These are phyloP conservation scores for Laterallus jamaicensis DNA, from an alignment of 2,113 vertebrate genomes.

Conservation along the genomic window DNA sequence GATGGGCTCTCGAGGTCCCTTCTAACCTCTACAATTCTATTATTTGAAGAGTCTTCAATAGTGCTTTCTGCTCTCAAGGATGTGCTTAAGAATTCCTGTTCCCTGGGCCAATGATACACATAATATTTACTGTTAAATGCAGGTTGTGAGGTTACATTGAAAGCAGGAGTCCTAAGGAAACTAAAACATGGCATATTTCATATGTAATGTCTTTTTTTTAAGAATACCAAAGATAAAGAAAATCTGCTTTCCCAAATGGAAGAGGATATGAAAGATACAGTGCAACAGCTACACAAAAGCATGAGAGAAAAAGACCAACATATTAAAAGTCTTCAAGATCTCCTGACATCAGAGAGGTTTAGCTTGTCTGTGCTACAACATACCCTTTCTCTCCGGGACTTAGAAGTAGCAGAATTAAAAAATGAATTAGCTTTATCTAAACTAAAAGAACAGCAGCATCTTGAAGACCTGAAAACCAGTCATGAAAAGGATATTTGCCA, in stretches of 20 bases:
- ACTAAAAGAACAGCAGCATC: neutral
- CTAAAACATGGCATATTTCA: neutral
- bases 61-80: neutral
- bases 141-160: neutral
- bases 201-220: conserved; percentile 38
- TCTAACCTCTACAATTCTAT: no score
- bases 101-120: neutral
- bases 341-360: neutral
- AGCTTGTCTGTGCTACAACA: conserved; percentile 24
- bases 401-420: conserved; percentile 42
- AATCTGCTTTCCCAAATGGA: conserved; percentile 47
- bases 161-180: neutral
- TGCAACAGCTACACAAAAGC: conserved; percentile 19
- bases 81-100: neutral
- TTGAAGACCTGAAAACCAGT: conserved; percentile 11
- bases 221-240: conserved; percentile 69
- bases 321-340: conserved; percentile 29
- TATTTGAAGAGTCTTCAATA: neutral
- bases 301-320: conserved; percentile 27
- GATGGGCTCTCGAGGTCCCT: no score
- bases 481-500: conserved; percentile 8
- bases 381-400: conserved; percentile 39
- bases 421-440: conserved; percentile 1
- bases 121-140: neutral
- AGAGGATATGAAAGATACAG: conserved; percentile 33